Evolutionary conservation across 2,888 invertebrate genomes (phyloP), one percentile per base, ranked within the genome.

Genomic region (Litoditis marina): DNA sequence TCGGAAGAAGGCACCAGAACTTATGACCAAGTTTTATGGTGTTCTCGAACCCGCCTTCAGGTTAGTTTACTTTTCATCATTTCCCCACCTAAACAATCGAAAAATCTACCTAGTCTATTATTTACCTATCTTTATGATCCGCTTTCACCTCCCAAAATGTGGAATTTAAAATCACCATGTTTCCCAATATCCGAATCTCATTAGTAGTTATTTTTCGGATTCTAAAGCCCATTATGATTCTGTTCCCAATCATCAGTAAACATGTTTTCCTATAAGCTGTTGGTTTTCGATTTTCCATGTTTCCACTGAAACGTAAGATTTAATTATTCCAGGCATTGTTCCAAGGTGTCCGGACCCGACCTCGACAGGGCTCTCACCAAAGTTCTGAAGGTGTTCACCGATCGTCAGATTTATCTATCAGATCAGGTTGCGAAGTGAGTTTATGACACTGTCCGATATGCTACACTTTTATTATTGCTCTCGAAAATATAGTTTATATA

Each of bases 1-100:
- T 83, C 91, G 92, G 84, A 96, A 94, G 84, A 95, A 95, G 84
- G 94, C 94, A 0, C 93, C 94, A 0, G 94, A 96, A 84, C 96
- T 86, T 72, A 63, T 64, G 50, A 59, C 64, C 2, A 66, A 65
- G 28, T 79, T 79, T 51, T 68, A 66, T 30, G 56, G 64, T 6
- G 72, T 68, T n/a, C 50, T 79, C 16, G 71, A 73, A 57, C 58
- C 70, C 42, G 77, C 73, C 5, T 67, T 75, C 46, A 64, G 60
- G 74, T 77, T 44, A 49, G 28, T 68, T 13, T 27, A 11, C 2
- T 34, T 46, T 13, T 28, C 27, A 42, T 47, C n/a, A n/a, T n/a
- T n/a, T n/a, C n/a, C n/a, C n/a, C 34, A 13, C n/a, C 2, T 53
- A 31, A n/a, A 16, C 8, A 8, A n/a, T 34, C 16, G 13, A 36